Evolutionary conservation across 2,797 vertebrate species (phyloP).

Genomic region (Trachurus trachurus): DNA sequence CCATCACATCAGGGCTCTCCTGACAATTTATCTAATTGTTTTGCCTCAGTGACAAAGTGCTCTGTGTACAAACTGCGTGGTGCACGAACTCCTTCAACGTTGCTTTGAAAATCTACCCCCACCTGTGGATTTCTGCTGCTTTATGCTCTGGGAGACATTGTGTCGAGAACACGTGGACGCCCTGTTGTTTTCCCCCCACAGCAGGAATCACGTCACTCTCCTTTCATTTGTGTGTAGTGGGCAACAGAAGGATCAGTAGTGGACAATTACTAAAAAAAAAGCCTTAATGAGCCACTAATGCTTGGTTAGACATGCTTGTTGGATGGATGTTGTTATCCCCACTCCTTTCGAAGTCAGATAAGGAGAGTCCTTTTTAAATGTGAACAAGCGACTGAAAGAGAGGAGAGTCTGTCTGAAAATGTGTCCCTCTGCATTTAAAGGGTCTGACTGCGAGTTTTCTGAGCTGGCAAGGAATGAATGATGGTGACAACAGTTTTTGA

Average conservation of each 20-base stretch:
- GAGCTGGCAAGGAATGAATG: no score
- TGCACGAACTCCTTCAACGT: not conserved
- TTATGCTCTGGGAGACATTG: not conserved
- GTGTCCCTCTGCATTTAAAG: not conserved
- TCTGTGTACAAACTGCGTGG: constrained; percentile 5
- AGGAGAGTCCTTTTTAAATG: not conserved
- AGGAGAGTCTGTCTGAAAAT: not conserved
- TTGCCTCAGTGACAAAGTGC: constrained; percentile 26
- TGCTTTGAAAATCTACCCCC: not conserved
- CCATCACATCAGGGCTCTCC: constrained; percentile 35
- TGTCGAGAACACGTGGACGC: constrained; percentile 7
- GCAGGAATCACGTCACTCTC: constrained; percentile 26
- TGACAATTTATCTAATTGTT: constrained; percentile 32
- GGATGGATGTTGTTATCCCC: not conserved
- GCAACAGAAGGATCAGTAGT: constrained; percentile 19
- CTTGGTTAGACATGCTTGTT: not conserved
- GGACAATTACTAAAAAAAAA: constrained; percentile 18
- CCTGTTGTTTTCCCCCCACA: constrained; percentile 21
- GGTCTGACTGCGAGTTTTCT: no score
- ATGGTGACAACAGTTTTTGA: no score
- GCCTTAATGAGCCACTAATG: not conserved
- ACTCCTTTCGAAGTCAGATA: not conserved
- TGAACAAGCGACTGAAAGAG: not conserved
- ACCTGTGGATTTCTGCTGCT: not conserved
- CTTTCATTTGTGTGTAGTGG: constrained; percentile 24